Conservation (phyloP, 2,888 invertebrate species). For the Drosophila melanosoma region DNA sequence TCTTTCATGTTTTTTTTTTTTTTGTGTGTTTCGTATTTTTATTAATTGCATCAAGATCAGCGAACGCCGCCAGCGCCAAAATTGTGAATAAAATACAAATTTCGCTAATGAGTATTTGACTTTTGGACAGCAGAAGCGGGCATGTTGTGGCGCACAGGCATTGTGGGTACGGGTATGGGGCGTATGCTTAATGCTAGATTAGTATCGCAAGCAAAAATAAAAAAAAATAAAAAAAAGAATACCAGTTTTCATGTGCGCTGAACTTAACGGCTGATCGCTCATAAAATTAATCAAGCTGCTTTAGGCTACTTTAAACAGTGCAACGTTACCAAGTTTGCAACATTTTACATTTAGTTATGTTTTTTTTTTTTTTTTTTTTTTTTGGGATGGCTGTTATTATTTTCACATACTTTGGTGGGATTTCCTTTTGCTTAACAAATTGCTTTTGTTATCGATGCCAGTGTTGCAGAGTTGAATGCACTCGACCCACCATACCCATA, state of each 20-base stretch:
- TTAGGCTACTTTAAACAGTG: conserved; percentile 78
- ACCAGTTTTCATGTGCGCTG: conserved; percentile 73
- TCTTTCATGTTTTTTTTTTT: conserved; percentile 1
- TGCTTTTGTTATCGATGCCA: conserved; percentile 77
- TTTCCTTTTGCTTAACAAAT: conserved; percentile 78
- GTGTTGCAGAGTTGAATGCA: conserved; percentile 64
- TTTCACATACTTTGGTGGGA: conserved; percentile 80
- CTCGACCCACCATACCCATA: conserved; percentile 33
- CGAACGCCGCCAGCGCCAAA: conserved; percentile 70
- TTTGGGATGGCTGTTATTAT: conserved; percentile 65
- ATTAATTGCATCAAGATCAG: conserved; percentile 84
- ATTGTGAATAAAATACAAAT: conserved; percentile 47
- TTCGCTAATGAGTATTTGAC: conserved; percentile 80
- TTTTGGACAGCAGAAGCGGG: conserved; percentile 44
- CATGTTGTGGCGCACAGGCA: conserved; percentile 24
- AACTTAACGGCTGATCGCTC: conserved; percentile 85
- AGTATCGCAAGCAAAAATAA: conserved; percentile 57
- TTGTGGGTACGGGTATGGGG: conserved; percentile 59
- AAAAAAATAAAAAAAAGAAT: background rate
- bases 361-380: conserved; percentile 44
- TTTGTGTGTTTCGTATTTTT: conserved; percentile 39
- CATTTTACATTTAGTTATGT: conserved; percentile 38
- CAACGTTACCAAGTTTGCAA: conserved; percentile 34
- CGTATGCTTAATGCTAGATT: conserved; percentile 82
- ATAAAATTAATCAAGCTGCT: conserved; percentile 85